These are phyloP conservation scores for Aurelia sp. DNA, from an alignment of 30 jellyfish, hydroid and myxozoan species.

Conservation along the genomic window DNA sequence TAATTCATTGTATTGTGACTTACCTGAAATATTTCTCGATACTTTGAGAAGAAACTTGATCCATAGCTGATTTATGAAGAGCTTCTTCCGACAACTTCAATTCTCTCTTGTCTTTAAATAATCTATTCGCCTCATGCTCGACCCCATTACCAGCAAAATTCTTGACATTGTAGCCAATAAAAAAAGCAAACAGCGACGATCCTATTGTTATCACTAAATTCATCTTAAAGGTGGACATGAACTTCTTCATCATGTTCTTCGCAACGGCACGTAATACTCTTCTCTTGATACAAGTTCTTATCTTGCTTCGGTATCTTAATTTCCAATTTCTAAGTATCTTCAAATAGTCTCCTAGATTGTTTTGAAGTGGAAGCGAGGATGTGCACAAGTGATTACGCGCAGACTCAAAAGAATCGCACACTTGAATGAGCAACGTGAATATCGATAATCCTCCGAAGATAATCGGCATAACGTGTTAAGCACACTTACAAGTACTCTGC, in stretches of 20 bases:
- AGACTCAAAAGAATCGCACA: not conserved
- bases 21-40: constrained; percentile 43
- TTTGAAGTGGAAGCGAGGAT: not conserved
- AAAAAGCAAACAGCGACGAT: constrained; percentile 19
- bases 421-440: constrained; percentile 16
- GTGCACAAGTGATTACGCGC: constrained; percentile 8
- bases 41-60: constrained; percentile 28
- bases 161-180: constrained; percentile 39
- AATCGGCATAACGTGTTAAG: no score
- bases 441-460: no score
- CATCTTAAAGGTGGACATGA: not conserved
- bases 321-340: no score
- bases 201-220: not conserved
- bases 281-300: no score
- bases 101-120: not conserved
- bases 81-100: constrained; percentile 2
- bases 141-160: not conserved
- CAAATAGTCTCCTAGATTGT: not conserved
- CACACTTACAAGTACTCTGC: no score
- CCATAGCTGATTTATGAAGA: constrained; percentile 16
- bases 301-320: no score
- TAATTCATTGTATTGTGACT: not conserved
- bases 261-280: no score
- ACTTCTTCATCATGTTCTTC: no score
- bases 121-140: not conserved